These are phyloP conservation scores for Serranochromis macrocephalus DNA, from an alignment of 2,113 vertebrate species.

Conservation along the genomic window DNA sequence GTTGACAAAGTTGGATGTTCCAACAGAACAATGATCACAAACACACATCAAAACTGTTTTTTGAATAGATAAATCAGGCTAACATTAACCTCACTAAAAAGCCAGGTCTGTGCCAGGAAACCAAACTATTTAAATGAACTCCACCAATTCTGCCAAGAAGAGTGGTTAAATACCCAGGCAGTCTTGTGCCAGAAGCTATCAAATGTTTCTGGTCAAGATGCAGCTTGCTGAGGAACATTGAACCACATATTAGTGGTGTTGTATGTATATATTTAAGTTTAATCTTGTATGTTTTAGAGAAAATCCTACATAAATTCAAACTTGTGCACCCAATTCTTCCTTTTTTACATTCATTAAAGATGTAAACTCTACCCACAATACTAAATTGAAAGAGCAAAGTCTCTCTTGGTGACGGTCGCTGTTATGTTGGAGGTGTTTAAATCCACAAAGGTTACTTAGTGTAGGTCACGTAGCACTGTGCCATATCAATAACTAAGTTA, in stretches of 20 bases:
- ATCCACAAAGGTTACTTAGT: not conserved
- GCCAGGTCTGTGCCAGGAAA: not conserved
- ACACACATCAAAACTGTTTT: not conserved
- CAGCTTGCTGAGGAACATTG: not conserved
- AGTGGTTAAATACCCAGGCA: not conserved
- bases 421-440: not conserved
- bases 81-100: not conserved
- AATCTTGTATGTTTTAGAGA: not conserved
- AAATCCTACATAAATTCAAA: not conserved
- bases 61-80: not conserved
- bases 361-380: not conserved
- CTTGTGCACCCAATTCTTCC: not conserved
- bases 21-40: not conserved
- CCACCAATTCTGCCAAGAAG: not conserved
- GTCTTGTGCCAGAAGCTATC: not conserved
- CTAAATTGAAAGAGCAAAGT: not conserved
- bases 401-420: not conserved
- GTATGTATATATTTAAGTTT: not conserved
- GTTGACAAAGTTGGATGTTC: not conserved
- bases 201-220: not conserved
- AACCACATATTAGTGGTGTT: not conserved
- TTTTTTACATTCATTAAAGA: not conserved
- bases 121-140: not conserved
- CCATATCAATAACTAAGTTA: not conserved
- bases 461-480: not conserved